These are phyloP conservation scores for Cassiopea xamachana DNA, from an alignment of 30 jellyfish, hydroid and myxozoan species.

Conservation along the genomic window DNA sequence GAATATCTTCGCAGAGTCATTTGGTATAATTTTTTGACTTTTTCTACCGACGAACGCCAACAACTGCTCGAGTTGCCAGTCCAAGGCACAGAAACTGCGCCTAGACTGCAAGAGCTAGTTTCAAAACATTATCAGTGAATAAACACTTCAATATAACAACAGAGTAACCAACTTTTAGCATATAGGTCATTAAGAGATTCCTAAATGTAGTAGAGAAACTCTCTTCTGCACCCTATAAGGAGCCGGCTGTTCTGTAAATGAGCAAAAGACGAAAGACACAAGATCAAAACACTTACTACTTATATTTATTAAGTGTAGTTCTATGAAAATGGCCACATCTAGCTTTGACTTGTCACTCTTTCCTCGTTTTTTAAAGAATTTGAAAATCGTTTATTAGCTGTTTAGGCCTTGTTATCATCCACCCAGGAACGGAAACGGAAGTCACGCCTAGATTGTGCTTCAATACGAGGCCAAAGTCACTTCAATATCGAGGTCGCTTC, in stretches of 20 bases:
- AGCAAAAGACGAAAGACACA: not conserved
- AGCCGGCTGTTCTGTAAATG: too few relatives aligned
- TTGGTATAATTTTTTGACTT: not conserved
- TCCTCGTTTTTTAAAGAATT: not conserved
- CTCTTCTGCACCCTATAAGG: too few relatives aligned
- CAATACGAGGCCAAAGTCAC: constrained; percentile 9
- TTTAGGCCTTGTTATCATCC: not conserved
- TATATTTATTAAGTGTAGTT: not conserved
- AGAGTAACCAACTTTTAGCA: too few relatives aligned
- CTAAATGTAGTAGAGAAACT: too few relatives aligned
- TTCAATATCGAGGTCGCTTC: too few relatives aligned
- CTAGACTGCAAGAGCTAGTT: too few relatives aligned
- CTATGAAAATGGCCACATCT: not conserved
- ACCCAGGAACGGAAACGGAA: constrained; percentile 18
- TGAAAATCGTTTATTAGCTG: not conserved
- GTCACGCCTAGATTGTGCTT: not conserved
- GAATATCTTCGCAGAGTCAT: not conserved
- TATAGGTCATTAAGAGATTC: too few relatives aligned
- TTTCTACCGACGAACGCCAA: too few relatives aligned
- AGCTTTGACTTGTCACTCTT: not conserved
- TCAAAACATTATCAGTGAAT: too few relatives aligned
- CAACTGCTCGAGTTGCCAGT: too few relatives aligned
- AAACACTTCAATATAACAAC: too few relatives aligned
- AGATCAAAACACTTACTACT: not conserved
- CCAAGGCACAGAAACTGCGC: too few relatives aligned